Conservation (phyloP, 92 coral and sea anemone species). For the Paramuricea clavata region DNA sequence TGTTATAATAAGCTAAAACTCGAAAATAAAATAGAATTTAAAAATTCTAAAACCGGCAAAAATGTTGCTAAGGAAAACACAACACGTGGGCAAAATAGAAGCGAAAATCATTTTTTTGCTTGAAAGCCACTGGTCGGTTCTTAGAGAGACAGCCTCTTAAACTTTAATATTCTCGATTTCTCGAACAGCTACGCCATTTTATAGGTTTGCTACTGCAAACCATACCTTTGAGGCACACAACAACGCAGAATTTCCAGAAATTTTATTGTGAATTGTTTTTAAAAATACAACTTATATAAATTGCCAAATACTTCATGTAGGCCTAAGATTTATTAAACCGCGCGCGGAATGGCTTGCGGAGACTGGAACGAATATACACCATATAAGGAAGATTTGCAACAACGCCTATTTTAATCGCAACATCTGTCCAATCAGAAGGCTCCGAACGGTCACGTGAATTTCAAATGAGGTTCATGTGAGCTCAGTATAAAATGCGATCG, state of each 20-base stretch:
- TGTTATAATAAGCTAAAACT: neutral
- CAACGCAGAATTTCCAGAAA: too few species aligned
- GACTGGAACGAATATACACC: neutral
- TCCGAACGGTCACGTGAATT: constrained; percentile 8
- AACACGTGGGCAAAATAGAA: neutral
- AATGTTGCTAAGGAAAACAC: neutral
- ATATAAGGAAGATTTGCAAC: constrained; percentile 9
- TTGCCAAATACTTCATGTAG: too few species aligned
- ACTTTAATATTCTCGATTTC: too few species aligned
- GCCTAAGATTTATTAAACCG: too few species aligned
- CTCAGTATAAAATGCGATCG: neutral
- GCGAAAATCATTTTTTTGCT: too few species aligned
- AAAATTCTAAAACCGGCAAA: neutral
- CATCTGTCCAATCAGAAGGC: constrained; percentile 9
- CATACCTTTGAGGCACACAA: too few species aligned
- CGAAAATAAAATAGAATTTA: neutral
- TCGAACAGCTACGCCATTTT: too few species aligned
- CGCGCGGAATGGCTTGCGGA: neutral
- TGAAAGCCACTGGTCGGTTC: neutral
- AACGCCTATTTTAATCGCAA: neutral
- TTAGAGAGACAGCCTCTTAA: constrained; percentile 33
- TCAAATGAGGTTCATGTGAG: neutral
- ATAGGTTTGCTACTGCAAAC: too few species aligned
- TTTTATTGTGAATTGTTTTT: too few species aligned
- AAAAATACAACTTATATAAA: too few species aligned